Conservation (phyloP, 2,888 invertebrate genomes). For the Lepeophtheirus nordmannii region DNA sequence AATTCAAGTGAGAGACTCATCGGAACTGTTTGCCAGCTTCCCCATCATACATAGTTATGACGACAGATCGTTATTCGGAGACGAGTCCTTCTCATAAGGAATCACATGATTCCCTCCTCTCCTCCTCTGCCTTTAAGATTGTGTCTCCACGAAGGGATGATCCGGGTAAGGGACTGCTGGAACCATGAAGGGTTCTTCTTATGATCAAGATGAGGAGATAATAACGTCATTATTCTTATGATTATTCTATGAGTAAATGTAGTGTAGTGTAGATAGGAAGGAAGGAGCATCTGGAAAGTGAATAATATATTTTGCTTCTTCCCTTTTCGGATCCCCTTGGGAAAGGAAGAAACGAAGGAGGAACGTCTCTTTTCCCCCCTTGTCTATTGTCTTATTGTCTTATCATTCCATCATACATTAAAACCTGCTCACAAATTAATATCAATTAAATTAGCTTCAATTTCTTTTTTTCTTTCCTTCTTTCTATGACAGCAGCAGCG, state of each 20-base stretch:
- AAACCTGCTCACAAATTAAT: too few species aligned
- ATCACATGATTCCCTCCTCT: not conserved
- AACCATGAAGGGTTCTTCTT: not conserved
- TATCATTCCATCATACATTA: not conserved
- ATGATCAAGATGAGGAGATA: too few species aligned
- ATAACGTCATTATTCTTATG: too few species aligned
- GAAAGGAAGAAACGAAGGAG: too few species aligned
- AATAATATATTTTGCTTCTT: not conserved
- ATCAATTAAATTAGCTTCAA: not conserved
- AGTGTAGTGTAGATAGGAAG: too few species aligned
- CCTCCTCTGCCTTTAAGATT: not conserved
- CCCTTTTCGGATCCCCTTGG: too few species aligned
- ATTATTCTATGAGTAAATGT: too few species aligned
- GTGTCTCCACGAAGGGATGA: not conserved
- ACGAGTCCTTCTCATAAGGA: not conserved
- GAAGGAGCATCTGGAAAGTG: not conserved
- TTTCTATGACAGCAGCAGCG: not conserved
- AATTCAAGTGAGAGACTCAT: too few species aligned
- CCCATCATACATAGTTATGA: not conserved
- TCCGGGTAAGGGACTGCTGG: not conserved
- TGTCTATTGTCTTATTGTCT: not conserved
- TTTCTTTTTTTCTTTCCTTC: not conserved
- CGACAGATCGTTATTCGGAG: not conserved
- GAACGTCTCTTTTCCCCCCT: not conserved
- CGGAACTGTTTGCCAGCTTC: too few species aligned